phyloP scores from a whole-genome alignment of 2,797 vertebrate species.

The Okamejei kenojei region DNA sequence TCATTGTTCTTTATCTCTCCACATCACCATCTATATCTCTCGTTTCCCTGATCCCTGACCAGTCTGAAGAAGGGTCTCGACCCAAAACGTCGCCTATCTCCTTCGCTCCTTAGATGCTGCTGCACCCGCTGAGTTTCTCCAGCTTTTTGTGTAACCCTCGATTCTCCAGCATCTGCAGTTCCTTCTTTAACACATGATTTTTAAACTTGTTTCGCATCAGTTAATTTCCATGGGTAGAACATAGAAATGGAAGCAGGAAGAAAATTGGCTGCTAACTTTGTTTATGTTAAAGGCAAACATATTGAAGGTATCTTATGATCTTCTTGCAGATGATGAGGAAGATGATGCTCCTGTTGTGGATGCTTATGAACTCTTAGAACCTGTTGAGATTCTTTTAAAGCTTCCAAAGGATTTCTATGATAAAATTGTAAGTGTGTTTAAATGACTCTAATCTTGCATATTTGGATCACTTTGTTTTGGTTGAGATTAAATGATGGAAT shows the following conservation, averaged over 20 bases:
- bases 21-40: no score
- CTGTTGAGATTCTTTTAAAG: slow-evolving; percentile 89
- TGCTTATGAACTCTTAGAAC: slow-evolving; percentile 87
- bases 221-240: no score
- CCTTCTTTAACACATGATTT: no score
- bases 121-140: no score
- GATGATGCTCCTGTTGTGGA: slow-evolving; percentile 70
- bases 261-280: not conserved
- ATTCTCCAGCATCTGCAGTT: no score
- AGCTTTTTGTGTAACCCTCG: no score
- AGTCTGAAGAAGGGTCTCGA: no score
- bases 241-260: no score
- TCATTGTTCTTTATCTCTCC: no score
- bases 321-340: slow-evolving; percentile 62
- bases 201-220: not conserved
- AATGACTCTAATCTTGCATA: slow-evolving; percentile 18
- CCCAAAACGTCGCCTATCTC: no score
- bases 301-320: not conserved
- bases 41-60: no score
- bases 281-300: not conserved
- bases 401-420: slow-evolving; percentile 97
- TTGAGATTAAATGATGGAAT: not conserved
- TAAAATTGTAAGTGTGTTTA: slow-evolving; percentile 76
- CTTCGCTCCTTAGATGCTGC: no score
- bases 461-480: not conserved